Base-by-base conservation (phyloP, 1,140 invertebrate species). In the Xylocopa sonorina region DNA sequence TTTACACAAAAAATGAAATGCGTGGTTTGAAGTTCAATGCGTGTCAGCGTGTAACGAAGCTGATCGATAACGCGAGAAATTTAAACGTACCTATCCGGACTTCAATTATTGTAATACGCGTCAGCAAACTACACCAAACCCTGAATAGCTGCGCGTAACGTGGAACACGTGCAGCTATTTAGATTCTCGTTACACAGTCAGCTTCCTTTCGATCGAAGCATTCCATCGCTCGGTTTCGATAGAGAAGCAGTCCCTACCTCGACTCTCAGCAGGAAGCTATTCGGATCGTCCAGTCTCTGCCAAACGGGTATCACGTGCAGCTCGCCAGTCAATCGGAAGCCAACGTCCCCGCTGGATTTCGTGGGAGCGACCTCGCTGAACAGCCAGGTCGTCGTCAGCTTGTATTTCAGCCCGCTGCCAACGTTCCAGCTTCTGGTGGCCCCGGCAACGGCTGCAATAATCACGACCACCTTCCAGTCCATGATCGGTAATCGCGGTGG, bases 281-380 rank as follows among this genome's bases (percentile, higher is more conserved):
- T 87, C 5, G 84, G 72, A 77, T 92, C 90, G n/a, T 84, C 85
- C 9, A 92, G 91, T 83, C 93, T 91, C 71, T 92, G 92, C 95
- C 95, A 95, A 46, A 95, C 85, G 10, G 93, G 89, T n/a, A 89
- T 86, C 4, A 95, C 90, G 21, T 89, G 83, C 2, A 95, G 87
- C 66, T 92, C 90, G 34, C 91, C 92, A 46, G 92, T 90, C 38
- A 95, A 81, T 79, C 93, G 92, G 86, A 94, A 95, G 16, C 95
- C 95, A 48, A 95, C 94, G 78, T 95, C 94, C 73, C 94, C 94
- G 3, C 89, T 91, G 5, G 84, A 81, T 76, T 82, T 84, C n/a
- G 80, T 27, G 27, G 88, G 58, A 64, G 87, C 88, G 53, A 89
- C 90, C 84, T 95, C 94, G 83, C 93, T 93, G 51, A 95, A 90